Conservation (phyloP, 1,140 invertebrate genomes). For the Magallana ariakensis region DNA sequence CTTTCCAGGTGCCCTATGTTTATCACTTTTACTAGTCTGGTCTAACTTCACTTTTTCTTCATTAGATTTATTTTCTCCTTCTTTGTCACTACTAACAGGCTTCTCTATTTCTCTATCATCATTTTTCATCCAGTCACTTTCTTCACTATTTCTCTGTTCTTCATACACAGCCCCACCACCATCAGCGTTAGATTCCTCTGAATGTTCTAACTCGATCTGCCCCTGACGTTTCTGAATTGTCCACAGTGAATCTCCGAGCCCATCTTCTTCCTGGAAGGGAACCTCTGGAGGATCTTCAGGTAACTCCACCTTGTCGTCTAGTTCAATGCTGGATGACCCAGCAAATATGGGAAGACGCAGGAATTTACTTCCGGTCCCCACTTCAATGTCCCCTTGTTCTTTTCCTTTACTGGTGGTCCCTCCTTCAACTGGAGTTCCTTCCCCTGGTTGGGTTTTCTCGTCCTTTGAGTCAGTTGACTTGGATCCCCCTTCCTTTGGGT, state of each 20-base stretch:
- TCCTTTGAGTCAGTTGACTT: slow-evolving; percentile 20
- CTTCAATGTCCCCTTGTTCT: slow-evolving; percentile 21
- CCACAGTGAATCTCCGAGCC: not conserved
- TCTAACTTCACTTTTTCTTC: not conserved
- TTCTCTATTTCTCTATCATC: not conserved
- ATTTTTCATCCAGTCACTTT: not conserved
- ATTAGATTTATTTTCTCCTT: not conserved
- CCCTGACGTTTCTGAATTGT: slow-evolving; percentile 59
- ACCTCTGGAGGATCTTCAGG: slow-evolving; percentile 35
- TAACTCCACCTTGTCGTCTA: slow-evolving; percentile 42
- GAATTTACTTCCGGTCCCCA: slow-evolving; percentile 33
- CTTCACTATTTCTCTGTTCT: not conserved
- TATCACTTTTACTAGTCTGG: not conserved
- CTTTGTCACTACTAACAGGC: not conserved
- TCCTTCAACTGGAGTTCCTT: too few species aligned
- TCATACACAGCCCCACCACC: not conserved
- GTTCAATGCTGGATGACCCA: slow-evolving; percentile 12
- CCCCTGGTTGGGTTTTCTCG: not conserved
- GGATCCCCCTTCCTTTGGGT: not conserved
- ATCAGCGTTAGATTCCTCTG: not conserved
- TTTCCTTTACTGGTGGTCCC: not conserved
- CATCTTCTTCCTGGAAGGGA: slow-evolving; percentile 11
- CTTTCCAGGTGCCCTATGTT: not conserved
- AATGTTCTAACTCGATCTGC: slow-evolving; percentile 43
- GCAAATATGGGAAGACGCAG: slow-evolving; percentile 52